Evolutionary conservation across 2,888 invertebrate species (phyloP).

Genomic region (Tanytarsus gracilentus): DNA sequence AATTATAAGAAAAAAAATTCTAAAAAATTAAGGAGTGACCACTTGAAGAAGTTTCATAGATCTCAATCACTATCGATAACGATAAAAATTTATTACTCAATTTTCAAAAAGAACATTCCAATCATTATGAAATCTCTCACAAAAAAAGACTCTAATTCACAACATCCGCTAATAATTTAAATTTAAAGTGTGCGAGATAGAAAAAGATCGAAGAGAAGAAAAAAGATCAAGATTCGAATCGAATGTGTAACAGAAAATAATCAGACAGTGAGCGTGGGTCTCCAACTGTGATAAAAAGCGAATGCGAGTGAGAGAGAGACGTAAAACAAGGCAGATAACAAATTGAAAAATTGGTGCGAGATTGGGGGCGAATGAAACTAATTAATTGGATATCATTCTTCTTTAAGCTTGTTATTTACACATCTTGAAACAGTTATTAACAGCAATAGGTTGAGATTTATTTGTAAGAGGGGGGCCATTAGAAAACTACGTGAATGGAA

Average conservation of each 20-base stretch:
- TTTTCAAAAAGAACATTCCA: too few relatives aligned
- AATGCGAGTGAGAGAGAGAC: not conserved
- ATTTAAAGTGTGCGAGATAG: too few relatives aligned
- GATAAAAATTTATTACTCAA: too few relatives aligned
- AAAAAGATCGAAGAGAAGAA: not conserved
- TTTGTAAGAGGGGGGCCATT: not conserved
- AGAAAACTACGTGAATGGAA: too few relatives aligned
- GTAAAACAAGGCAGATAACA: constrained; percentile 25
- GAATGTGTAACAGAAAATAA: not conserved
- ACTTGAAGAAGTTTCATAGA: too few relatives aligned
- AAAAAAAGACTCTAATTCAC: too few relatives aligned
- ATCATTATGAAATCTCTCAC: too few relatives aligned
- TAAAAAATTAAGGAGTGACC: too few relatives aligned
- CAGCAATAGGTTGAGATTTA: not conserved
- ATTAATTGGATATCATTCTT: constrained; percentile 24
- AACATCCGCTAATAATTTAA: too few relatives aligned
- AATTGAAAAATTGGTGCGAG: constrained; percentile 17
- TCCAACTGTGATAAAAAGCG: constrained; percentile 26
- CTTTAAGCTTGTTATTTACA: constrained; percentile 24
- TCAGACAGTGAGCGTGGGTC: constrained; percentile 5
- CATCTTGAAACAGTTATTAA: not conserved
- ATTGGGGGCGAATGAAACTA: constrained; percentile 22
- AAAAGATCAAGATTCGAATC: not conserved
- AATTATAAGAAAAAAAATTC: too few relatives aligned
- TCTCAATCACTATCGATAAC: too few relatives aligned